phyloP scores from a whole-genome alignment of 92 coral and sea anemone genomes.

The Porites cylindrica region DNA sequence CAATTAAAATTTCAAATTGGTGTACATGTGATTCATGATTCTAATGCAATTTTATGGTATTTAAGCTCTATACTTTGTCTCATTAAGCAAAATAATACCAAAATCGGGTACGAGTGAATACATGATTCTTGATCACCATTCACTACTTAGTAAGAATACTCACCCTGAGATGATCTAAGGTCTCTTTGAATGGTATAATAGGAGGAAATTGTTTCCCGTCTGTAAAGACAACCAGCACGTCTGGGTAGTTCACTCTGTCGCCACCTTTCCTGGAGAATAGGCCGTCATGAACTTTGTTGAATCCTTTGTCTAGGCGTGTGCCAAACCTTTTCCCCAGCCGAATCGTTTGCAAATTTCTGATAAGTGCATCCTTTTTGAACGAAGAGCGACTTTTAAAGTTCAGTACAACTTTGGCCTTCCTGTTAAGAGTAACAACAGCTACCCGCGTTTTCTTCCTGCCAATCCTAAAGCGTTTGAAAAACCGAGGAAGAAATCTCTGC shows the following conservation, averaged over 20 bases:
- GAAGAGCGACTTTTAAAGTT: background rate
- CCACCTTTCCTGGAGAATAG: slow-evolving; percentile 11
- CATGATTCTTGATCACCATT: too few relatives aligned
- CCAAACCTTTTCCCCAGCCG: background rate
- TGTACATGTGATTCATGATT: too few relatives aligned
- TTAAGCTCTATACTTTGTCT: too few relatives aligned
- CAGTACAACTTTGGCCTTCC: background rate
- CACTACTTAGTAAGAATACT: too few relatives aligned
- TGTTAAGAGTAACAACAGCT: background rate
- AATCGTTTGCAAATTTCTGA: background rate
- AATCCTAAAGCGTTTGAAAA: background rate
- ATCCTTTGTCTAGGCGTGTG: slow-evolving; percentile 6
- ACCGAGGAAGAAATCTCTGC: background rate
- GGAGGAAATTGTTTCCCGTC: slow-evolving; percentile 11
- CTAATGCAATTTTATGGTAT: too few relatives aligned
- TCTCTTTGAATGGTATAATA: slow-evolving; percentile 6
- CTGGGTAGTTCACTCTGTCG: background rate
- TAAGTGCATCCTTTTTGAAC: background rate
- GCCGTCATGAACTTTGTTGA: background rate
- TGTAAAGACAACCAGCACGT: slow-evolving; percentile 9
- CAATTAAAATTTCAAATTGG: too few relatives aligned
- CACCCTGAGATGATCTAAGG: slow-evolving; percentile 9
- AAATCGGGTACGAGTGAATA: background rate
- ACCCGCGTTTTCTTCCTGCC: background rate
- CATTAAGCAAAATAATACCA: too few relatives aligned